A percentile compares a stretch with the other conserved stretches of the same genome.
Evolutionary conservation across 2,888 invertebrate genomes (phyloP).

Genomic region (Pheosia tremula): DNA sequence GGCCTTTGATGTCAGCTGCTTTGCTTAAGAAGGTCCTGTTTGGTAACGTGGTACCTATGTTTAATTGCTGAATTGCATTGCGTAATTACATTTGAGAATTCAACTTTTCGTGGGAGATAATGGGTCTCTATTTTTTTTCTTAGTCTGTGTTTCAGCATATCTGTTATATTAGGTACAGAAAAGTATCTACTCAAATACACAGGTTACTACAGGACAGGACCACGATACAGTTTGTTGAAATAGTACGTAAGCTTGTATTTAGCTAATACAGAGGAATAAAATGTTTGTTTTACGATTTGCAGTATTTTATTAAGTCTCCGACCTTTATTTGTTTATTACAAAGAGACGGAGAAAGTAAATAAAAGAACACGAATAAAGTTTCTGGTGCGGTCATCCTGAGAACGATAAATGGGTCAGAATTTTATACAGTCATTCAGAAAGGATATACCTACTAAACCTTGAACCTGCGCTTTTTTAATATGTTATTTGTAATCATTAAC

Average conservation of each 20-base stretch:
- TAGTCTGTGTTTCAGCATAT: too few species aligned
- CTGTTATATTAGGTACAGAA: conserved; percentile 22
- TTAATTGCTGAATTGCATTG: too few species aligned
- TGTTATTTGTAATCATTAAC: too few species aligned
- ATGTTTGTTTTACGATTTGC: conserved; percentile 36
- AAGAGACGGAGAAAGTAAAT: neutral
- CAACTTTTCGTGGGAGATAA: too few species aligned
- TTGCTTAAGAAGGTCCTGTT: too few species aligned
- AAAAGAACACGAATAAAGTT: neutral
- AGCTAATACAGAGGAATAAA: conserved; percentile 41
- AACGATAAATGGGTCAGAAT: neutral
- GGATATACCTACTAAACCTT: too few species aligned
- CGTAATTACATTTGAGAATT: too few species aligned
- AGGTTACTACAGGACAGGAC: conserved; percentile 7
- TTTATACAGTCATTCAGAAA: too few species aligned
- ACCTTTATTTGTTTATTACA: conserved; percentile 13
- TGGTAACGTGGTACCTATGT: too few species aligned
- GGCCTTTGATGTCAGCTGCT: too few species aligned
- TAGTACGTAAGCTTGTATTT: conserved; percentile 43
- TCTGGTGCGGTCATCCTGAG: neutral
- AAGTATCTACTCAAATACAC: conserved; percentile 6
- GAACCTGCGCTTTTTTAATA: too few species aligned
- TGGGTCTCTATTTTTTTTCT: too few species aligned
- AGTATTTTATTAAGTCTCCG: conserved; percentile 27
- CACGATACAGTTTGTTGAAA: conserved; percentile 41